Evolutionary conservation across 2,888 invertebrate species (phyloP).

Genomic region (Amphiduros pacificus): DNA sequence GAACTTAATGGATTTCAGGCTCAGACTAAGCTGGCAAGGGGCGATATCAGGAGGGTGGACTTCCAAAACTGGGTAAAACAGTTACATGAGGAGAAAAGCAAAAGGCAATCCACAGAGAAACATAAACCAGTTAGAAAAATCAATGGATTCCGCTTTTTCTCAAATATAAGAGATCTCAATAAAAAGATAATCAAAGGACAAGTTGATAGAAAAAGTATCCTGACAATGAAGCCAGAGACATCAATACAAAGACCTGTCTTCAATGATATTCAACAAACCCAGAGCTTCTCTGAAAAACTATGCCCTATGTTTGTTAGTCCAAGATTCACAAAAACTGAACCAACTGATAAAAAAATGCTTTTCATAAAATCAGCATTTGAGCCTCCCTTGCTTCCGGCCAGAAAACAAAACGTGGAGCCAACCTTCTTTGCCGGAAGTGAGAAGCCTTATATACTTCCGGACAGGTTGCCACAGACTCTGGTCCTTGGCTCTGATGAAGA

Average conservation of each 20-base stretch:
- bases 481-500: no score
- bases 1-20: slow-evolving; percentile 37
- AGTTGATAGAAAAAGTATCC: background rate
- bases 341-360: background rate
- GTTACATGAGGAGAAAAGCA: background rate
- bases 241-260: background rate
- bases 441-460: slow-evolving; percentile 36
- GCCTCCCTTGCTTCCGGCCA: slow-evolving; percentile 44
- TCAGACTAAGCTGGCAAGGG: slow-evolving; percentile 42
- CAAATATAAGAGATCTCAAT: slow-evolving; percentile 42
- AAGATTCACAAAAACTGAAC: slow-evolving; percentile 31
- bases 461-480: slow-evolving; percentile 39
- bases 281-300: slow-evolving; percentile 22
- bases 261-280: no score
- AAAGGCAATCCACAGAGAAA: background rate
- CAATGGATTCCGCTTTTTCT: slow-evolving; percentile 36
- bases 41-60: slow-evolving; percentile 33
- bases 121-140: background rate
- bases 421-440: slow-evolving; percentile 40
- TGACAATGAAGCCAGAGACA: background rate
- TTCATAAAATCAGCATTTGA: slow-evolving; percentile 29
- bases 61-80: slow-evolving; percentile 1
- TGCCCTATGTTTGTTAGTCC: slow-evolving; percentile 46
- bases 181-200: slow-evolving; percentile 38
- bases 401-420: slow-evolving; percentile 35